Evolutionary conservation across 2,113 vertebrate genomes (phyloP), one percentile per base, ranked within the genome.

Genomic region (Rhizomys pruinosus): DNA sequence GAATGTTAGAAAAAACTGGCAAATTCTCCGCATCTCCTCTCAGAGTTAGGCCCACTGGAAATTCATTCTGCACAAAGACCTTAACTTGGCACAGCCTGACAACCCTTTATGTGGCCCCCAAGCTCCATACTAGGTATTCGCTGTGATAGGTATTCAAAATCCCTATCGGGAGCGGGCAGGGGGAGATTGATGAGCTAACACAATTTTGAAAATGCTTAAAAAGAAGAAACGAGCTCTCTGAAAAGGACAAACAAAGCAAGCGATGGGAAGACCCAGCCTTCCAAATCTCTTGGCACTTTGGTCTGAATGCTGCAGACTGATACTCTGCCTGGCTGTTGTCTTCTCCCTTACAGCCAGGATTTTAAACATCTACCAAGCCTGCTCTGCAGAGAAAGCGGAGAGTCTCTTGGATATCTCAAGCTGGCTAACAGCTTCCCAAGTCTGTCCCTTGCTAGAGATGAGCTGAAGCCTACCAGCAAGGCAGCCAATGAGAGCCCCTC

Each of bases 371-470:
- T 73, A 69, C 34, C 3, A 74, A 89, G 89, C 47, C 88, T 80
- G 85, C 88, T 93, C 76, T 27, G 37, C n/a, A 71, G 89, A 78
- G 89, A 89, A 66, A 93, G 87, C 77, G 84, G 74, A 92, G 90
- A 87, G 64, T 34, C 61, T 82, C 82, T 79, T 74, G 63, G 69
- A 93, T 64, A 87, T 85, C 91, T 85, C 91, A 95, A 63, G 93
- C 92, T 68, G 44, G 91, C 84, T 90, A 78, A 89, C 64, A 84
- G 93, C 84, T 96, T 97, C 92, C 78, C 66, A 61, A 93, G 93
- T 76, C 68, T 64, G 66, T 71, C 90, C 82, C 66, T 68, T 12
- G 25, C 78, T 55, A 25, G 84, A 77, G 87, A 74, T 72, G 73
- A 63, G 76, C 68, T 10, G 5, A 52, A 52, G 47, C 47, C 47